Evolutionary conservation across 2,113 vertebrate genomes (phyloP).

Genomic region (Tauraco erythrolophus): DNA sequence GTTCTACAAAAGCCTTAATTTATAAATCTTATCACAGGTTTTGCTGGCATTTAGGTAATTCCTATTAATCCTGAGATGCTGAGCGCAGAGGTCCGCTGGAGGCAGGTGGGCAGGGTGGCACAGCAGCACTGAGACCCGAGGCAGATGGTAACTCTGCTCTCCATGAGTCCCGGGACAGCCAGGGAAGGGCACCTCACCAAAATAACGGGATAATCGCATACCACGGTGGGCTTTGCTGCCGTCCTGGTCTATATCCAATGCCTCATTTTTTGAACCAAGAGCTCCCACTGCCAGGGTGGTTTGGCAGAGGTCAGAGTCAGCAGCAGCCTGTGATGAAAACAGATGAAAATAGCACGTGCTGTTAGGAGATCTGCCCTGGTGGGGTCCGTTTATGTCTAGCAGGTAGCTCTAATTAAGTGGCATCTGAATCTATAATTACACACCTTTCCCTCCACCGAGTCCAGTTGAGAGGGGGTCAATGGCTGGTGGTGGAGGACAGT

Average conservation of each 20-base stretch:
- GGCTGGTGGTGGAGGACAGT: background rate
- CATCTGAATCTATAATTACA: background rate
- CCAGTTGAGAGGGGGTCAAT: background rate
- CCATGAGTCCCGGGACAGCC: background rate
- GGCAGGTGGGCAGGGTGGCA: background rate
- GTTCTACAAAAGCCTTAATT: background rate
- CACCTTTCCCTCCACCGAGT: background rate
- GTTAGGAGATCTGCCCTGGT: background rate
- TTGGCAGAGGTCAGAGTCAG: background rate
- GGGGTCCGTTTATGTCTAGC: background rate
- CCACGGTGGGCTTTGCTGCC: background rate
- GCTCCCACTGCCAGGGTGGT: background rate
- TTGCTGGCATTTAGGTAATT: background rate
- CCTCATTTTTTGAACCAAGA: background rate
- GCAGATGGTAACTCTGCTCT: background rate
- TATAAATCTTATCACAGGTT: background rate
- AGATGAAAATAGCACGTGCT: background rate
- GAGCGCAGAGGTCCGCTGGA: background rate
- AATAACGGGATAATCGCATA: fast-evolving
- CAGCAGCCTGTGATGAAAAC: background rate
- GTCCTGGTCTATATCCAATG: no score
- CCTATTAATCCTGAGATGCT: background rate
- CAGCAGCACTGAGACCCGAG: background rate
- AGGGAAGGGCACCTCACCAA: background rate
- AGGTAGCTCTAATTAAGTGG: background rate